phyloP scores from a whole-genome alignment of 1,140 invertebrate genomes.

The Chironomus tepperi region DNA sequence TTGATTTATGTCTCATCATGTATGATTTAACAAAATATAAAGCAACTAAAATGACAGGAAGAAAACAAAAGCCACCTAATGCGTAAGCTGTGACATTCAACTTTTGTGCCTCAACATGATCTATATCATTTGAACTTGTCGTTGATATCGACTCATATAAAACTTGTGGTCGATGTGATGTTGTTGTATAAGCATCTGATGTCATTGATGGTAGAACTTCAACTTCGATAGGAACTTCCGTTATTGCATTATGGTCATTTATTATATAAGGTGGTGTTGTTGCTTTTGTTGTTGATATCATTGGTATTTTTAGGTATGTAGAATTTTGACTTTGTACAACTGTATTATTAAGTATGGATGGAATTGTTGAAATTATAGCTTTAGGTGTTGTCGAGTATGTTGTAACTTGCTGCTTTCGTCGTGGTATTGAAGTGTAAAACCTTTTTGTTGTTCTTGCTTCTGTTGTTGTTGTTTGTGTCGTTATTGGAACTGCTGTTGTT shows the following conservation, averaged over 20 bases:
- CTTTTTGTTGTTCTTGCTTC: neutral
- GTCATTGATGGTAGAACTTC: neutral
- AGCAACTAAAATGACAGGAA: conserved; percentile 48
- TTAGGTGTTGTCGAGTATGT: neutral
- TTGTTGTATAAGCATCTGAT: neutral
- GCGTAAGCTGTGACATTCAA: conserved; percentile 49
- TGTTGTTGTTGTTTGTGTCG: neutral
- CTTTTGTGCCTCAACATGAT: conserved; percentile 46
- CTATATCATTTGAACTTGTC: conserved; percentile 31
- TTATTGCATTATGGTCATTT: neutral
- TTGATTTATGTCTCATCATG: conserved; percentile 47
- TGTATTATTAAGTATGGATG: neutral
- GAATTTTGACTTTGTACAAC: neutral
- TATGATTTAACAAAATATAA: conserved; percentile 46
- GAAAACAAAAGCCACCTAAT: conserved; percentile 47
- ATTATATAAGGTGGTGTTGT: neutral
- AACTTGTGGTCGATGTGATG: neutral
- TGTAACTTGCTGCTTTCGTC: neutral
- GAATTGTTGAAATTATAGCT: neutral
- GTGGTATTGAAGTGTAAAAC: conserved; percentile 1
- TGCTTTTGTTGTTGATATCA: neutral
- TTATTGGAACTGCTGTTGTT: neutral
- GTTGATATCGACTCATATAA: neutral
- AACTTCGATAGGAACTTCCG: neutral
- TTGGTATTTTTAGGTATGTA: neutral